phyloP scores from a whole-genome alignment of 2,888 invertebrate species.

The Orthonevra nobilis region DNA sequence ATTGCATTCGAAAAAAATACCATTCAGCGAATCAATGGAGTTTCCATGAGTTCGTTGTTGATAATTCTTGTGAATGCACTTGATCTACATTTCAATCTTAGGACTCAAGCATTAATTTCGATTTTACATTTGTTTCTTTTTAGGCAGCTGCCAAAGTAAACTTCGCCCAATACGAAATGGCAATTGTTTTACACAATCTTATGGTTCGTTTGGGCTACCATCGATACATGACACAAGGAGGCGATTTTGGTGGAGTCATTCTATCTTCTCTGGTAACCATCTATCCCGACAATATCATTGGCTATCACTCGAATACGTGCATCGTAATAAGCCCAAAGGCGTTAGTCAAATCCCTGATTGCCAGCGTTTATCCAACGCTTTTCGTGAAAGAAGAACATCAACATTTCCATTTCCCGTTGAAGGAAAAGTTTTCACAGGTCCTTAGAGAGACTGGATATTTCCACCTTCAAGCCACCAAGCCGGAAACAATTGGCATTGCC shows the following conservation, averaged over 20 bases:
- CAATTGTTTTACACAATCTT: conserved; percentile 82
- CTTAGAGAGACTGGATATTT: conserved; percentile 83
- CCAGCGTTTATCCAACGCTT: conserved; percentile 81
- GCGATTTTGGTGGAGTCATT: conserved; percentile 88
- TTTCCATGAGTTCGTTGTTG: no score
- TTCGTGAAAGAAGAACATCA: no score
- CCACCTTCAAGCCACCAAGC: conserved; percentile 92
- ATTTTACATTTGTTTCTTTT: no score
- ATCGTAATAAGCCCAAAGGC: conserved; percentile 71
- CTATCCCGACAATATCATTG: conserved; percentile 82
- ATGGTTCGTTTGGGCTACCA: conserved; percentile 84
- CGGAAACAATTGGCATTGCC: conserved; percentile 88
- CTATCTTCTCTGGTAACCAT: conserved; percentile 83
- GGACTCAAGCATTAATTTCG: no score
- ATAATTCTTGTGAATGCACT: no score
- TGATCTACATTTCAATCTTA: no score
- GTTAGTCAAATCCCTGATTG: conserved; percentile 77
- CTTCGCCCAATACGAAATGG: conserved; percentile 81
- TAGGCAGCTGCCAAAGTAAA: conserved; percentile 82
- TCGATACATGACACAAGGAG: conserved; percentile 85
- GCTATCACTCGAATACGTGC: conserved; percentile 83
- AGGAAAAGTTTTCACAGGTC: conserved; percentile 72
- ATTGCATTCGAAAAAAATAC: no score
- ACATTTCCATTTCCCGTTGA: no score
- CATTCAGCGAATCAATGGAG: no score